Evolutionary conservation across 2,113 vertebrate species (phyloP).

Genomic region (Sardina pilchardus): DNA sequence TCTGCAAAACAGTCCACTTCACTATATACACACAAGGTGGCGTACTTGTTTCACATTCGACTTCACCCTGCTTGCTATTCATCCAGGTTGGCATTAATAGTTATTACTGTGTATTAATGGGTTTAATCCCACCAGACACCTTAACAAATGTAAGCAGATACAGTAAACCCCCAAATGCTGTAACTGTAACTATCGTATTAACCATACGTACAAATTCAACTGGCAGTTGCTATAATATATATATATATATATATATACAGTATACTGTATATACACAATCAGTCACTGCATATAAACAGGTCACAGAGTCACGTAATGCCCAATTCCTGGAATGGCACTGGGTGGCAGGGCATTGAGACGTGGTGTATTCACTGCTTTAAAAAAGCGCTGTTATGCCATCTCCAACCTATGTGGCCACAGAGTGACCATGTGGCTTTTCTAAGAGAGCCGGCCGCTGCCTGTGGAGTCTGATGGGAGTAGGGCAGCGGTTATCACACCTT

Average conservation of each 20-base stretch:
- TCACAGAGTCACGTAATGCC: background rate
- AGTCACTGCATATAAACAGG: background rate
- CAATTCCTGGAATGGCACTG: background rate
- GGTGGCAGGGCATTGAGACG: background rate
- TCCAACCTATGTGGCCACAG: background rate
- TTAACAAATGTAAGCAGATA: background rate
- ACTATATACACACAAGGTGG: background rate
- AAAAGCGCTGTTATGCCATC: background rate
- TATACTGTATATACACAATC: no score
- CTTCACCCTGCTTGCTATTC: background rate
- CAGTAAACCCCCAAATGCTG: background rate
- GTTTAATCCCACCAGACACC: background rate
- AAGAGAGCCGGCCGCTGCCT: background rate
- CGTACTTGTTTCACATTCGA: background rate
- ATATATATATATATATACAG: no score
- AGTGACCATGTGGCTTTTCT: background rate
- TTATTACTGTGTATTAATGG: background rate
- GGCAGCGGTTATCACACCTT: background rate
- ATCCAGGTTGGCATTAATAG: background rate
- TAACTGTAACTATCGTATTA: no score
- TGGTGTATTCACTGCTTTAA: background rate
- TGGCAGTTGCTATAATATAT: no score
- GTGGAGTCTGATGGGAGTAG: background rate
- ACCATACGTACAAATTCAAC: no score
- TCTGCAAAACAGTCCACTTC: background rate